Percentiles rank a stretch among this genome's conserved stretches.
Evolutionary conservation across 2,888 invertebrate species (phyloP).

Genomic region (Tachina grossa): DNA sequence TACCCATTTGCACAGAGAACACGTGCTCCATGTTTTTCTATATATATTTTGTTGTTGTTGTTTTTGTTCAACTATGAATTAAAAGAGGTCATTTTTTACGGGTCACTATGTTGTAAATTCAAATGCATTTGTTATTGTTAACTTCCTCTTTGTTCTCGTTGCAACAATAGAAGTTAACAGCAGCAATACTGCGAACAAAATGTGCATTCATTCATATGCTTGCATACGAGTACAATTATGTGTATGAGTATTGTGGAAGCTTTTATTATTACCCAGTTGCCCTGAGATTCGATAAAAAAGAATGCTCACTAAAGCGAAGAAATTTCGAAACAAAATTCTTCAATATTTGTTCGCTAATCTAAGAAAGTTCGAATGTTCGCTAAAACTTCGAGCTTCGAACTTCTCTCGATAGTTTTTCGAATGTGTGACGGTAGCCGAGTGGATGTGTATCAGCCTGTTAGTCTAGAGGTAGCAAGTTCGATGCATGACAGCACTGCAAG

Average conservation of each 20-base stretch:
- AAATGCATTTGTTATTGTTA: conserved; percentile 36
- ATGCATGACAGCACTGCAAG: too few species aligned
- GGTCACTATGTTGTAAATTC: conserved; percentile 54
- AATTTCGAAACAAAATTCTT: too few species aligned
- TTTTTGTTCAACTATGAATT: conserved; percentile 6
- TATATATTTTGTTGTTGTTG: background rate
- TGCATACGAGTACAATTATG: background rate
- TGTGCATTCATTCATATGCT: conserved; percentile 10
- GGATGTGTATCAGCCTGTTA: too few species aligned
- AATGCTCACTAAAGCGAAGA: too few species aligned
- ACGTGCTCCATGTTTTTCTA: conserved; percentile 39
- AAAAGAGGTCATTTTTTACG: conserved; percentile 67
- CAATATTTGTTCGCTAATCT: too few species aligned
- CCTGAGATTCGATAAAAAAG: too few species aligned
- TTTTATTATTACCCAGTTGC: too few species aligned
- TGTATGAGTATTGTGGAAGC: conserved; percentile 27
- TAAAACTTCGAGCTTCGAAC: too few species aligned
- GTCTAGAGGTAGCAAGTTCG: too few species aligned
- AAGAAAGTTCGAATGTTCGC: too few species aligned
- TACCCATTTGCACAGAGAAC: conserved; percentile 33
- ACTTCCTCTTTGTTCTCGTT: conserved; percentile 56
- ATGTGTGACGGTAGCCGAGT: too few species aligned
- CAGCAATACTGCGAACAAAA: background rate
- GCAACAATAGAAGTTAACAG: conserved; percentile 36
- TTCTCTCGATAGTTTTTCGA: too few species aligned